Conservation (phyloP, 2,888 invertebrate genomes). For the Nyleta sp. region DNA sequence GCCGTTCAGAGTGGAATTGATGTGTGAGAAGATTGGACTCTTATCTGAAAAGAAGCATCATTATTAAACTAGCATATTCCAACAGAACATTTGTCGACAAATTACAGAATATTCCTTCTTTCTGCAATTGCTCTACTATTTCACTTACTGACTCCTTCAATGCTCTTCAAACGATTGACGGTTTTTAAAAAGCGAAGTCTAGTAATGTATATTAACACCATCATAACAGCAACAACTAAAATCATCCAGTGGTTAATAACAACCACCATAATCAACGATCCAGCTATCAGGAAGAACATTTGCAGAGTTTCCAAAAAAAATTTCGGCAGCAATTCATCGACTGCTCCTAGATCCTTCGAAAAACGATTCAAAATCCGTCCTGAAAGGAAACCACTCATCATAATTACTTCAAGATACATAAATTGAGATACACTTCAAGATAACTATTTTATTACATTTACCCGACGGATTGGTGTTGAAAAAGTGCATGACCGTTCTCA, state of each 20-base stretch:
- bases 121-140: no score
- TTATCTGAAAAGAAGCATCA: conserved; percentile 84
- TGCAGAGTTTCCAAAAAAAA: conserved; percentile 83
- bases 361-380: conserved; percentile 89
- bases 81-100: no score
- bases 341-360: conserved; percentile 88
- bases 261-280: conserved; percentile 77
- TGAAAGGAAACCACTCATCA: conserved; percentile 43
- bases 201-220: conserved; percentile 85
- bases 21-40: conserved; percentile 96
- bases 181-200: conserved; percentile 87
- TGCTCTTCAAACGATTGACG: conserved; percentile 88
- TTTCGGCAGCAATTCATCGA: conserved; percentile 85
- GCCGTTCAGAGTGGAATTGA: conserved; percentile 92
- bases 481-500: no score
- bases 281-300: not conserved
- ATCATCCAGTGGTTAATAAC: conserved; percentile 87
- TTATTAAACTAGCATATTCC: no score
- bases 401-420: not conserved
- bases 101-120: not conserved
- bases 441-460: conserved; percentile 71
- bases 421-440: no score
- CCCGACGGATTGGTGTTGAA: conserved; percentile 94
- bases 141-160: conserved; percentile 83
- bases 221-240: conserved; percentile 85